Percentiles rank a stretch among this genome's conserved stretches.
Conservation (phyloP, 2,888 invertebrate species). For the Platycnemis pennipes region DNA sequence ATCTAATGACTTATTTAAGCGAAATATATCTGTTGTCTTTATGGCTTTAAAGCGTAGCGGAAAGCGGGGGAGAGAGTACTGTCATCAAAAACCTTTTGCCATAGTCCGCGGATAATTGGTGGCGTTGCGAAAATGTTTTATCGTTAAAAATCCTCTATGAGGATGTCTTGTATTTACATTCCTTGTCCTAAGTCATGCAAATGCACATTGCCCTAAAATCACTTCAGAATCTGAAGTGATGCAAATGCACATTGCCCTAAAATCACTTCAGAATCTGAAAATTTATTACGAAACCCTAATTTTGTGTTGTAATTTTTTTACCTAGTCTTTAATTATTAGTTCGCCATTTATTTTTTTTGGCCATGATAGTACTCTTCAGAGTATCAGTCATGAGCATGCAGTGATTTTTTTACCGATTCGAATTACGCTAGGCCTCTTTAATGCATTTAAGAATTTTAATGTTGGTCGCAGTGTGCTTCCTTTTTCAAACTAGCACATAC, state of each 20-base stretch:
- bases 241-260: not conserved
- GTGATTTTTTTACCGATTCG: too few relatives aligned
- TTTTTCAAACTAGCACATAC: too few relatives aligned
- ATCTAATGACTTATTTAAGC: too few relatives aligned
- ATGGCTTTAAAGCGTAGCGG: not conserved
- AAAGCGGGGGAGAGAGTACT: not conserved
- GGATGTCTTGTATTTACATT: not conserved
- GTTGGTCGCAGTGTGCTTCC: too few relatives aligned
- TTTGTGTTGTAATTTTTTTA: not conserved
- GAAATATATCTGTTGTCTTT: too few relatives aligned
- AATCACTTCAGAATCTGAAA: not conserved
- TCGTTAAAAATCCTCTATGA: not conserved
- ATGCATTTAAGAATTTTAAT: too few relatives aligned
- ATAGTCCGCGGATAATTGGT: not conserved
- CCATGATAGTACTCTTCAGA: too few relatives aligned
- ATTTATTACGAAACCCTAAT: not conserved
- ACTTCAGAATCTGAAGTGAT: not conserved
- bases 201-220: not conserved
- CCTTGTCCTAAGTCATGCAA: not conserved
- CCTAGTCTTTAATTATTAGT: not conserved
- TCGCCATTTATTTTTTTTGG: too few relatives aligned
- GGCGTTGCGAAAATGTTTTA: not conserved
- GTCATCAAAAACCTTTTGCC: slow-evolving; percentile 9
- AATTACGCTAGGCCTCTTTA: too few relatives aligned
- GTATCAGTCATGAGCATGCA: too few relatives aligned